Evolutionary conservation across 30 jellyfish, hydroid and myxozoan species (phyloP).

Genomic region (Hydra vulgaris): DNA sequence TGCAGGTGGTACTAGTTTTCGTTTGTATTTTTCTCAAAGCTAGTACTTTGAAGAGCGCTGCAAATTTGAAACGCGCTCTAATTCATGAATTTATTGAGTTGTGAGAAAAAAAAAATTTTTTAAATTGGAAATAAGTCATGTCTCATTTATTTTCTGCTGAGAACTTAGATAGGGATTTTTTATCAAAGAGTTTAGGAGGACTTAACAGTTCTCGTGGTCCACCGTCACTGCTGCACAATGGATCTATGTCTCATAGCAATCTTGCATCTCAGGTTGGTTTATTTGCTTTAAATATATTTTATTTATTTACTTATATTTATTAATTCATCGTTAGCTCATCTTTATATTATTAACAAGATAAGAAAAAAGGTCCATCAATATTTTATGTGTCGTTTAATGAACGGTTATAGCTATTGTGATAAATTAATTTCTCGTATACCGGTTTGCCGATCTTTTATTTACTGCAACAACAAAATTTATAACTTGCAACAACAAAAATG

Average conservation of each 20-base stretch:
- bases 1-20: no score
- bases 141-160: constrained; percentile 30
- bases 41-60: no score
- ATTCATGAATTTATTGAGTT: no score
- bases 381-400: constrained; percentile 22
- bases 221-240: constrained; percentile 35
- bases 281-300: background rate
- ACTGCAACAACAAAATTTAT: no score
- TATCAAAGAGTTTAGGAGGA: constrained; percentile 32
- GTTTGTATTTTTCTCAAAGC: no score
- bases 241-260: constrained; percentile 23
- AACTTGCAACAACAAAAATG: no score
- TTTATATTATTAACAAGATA: constrained; percentile 16
- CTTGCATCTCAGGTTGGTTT: constrained; percentile 26
- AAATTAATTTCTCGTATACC: no score
- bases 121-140: background rate
- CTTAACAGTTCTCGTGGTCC: constrained; percentile 15
- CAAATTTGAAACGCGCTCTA: no score
- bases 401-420: no score
- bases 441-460: no score
- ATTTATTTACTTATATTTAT: background rate
- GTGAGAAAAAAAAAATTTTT: background rate
- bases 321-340: no score
- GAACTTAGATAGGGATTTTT: constrained; percentile 19
- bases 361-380: constrained; percentile 22